Evolutionary conservation across 2,113 vertebrate species (phyloP).

Genomic region (Sander lucioperca): DNA sequence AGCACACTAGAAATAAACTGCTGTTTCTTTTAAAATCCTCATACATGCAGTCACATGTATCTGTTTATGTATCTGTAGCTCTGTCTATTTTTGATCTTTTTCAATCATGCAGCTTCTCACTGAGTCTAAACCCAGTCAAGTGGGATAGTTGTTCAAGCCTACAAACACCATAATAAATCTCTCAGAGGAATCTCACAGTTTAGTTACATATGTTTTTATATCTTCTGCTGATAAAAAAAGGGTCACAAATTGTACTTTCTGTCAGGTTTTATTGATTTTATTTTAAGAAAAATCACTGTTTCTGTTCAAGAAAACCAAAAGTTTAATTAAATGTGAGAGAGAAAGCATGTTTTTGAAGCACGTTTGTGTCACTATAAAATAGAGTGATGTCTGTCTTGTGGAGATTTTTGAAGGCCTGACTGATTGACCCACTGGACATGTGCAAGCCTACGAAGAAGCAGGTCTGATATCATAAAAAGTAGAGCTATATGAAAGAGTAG

Average conservation of each 20-base stretch:
- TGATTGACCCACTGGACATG: no score
- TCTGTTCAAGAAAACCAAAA: neutral
- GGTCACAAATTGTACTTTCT: neutral
- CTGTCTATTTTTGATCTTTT: neutral
- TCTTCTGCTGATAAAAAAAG: neutral
- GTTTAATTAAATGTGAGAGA: slow-evolving; percentile 4
- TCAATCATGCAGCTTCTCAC: neutral
- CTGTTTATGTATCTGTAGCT: neutral
- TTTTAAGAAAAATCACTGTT: neutral
- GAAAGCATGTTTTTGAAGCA: no score
- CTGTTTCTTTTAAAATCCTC: neutral
- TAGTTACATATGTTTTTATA: neutral
- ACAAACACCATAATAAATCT: neutral
- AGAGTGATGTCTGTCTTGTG: neutral
- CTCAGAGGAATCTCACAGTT: neutral
- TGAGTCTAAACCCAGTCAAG: neutral
- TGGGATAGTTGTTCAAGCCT: neutral
- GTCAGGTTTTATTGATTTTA: slow-evolving; percentile 8
- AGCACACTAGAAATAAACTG: neutral
- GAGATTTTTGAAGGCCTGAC: neutral
- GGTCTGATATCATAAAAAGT: neutral
- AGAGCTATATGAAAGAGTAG: neutral
- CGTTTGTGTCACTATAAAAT: neutral
- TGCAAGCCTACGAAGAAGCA: no score
- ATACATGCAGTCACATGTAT: neutral